Base-by-base conservation (phyloP, 2,888 invertebrate species). In the Apocheima hispidaria region DNA sequence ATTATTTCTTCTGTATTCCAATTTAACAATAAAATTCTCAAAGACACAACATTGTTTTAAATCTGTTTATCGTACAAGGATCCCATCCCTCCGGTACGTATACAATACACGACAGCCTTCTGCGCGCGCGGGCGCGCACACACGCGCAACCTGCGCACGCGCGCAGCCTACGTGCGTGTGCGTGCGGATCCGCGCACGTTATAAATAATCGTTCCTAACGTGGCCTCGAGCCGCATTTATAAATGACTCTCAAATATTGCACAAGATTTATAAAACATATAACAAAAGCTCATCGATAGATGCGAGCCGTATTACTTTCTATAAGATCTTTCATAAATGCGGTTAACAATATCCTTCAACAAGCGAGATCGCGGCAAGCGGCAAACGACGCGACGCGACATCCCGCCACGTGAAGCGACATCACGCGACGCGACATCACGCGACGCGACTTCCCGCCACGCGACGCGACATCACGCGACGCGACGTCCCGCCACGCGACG, bases 21-120 rank as follows among this genome's bases (percentile, higher is more conserved):
- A 91, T 90, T 90, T 87, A 93, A 93, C 93, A 93, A 93, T 93
- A 93, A 91, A 93, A 89, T 89, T 93, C 82, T 93, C 87, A 92
- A 93, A 92, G 91, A 92, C 88, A 92, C 92, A 93, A 93, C 93
- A 93, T 92, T 84, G 85, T 89, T 83, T 89, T 88, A 89, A 86
- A 83, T 87, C 82, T 86, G 83, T 86, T 84, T 83, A 84, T 79
- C 86, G 86, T 83, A 83, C 86, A 73, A 82, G 90, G 88, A 89
- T 87, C 84, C 83, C 73, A 86, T 85, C 88, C 88, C 71, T 60
- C 68, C 70, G 73, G 79, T 75, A 77, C 78, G 77, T 73, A 74
- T 74, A 78, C 71, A 48, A 50, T 41, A 48, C 38, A 20, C 38
- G 69, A 72, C 73, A 72, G 70, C 35, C 49, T 30, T 30, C 14